Percentiles rank a stretch among this genome's conserved stretches.
Conservation (phyloP, 2,113 vertebrate genomes). For the Sterna hirundo region DNA sequence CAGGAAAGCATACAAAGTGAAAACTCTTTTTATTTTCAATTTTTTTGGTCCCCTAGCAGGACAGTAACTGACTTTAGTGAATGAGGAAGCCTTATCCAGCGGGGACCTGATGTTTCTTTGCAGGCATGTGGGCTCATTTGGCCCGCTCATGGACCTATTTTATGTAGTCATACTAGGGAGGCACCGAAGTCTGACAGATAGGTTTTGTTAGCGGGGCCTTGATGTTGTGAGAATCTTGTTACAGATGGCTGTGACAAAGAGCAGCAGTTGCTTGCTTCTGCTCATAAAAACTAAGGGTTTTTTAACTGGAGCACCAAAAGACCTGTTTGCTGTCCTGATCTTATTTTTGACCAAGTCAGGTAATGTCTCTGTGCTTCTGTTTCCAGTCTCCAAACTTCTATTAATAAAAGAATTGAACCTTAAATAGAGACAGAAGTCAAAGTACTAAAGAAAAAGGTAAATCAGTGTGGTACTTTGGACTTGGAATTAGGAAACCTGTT, state of each 20-base stretch:
- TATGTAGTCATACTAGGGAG: background rate
- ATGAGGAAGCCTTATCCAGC: background rate
- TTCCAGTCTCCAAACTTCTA: background rate
- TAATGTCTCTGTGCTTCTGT: background rate
- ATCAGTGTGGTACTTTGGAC: background rate
- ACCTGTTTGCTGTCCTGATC: background rate
- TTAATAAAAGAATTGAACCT: background rate
- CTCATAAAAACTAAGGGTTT: background rate
- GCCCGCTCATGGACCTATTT: background rate
- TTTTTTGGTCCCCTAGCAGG: background rate
- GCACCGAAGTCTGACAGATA: background rate
- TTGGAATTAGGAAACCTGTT: background rate
- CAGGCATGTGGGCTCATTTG: background rate
- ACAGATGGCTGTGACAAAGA: background rate
- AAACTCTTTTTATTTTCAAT: background rate
- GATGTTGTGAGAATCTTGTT: background rate
- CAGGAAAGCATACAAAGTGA: constrained; percentile 28
- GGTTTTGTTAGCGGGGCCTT: background rate
- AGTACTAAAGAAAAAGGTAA: background rate
- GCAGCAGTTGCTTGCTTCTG: background rate
- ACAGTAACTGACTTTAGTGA: background rate
- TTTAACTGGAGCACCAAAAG: background rate
- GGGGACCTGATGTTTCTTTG: background rate
- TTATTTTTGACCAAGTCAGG: background rate
- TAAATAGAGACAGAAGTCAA: background rate